Percentiles rank a stretch among this genome's conserved stretches.
These are phyloP conservation scores for Onychorhynchus coronatus DNA, from an alignment of 2,113 vertebrate genomes.

Conservation along the genomic window DNA sequence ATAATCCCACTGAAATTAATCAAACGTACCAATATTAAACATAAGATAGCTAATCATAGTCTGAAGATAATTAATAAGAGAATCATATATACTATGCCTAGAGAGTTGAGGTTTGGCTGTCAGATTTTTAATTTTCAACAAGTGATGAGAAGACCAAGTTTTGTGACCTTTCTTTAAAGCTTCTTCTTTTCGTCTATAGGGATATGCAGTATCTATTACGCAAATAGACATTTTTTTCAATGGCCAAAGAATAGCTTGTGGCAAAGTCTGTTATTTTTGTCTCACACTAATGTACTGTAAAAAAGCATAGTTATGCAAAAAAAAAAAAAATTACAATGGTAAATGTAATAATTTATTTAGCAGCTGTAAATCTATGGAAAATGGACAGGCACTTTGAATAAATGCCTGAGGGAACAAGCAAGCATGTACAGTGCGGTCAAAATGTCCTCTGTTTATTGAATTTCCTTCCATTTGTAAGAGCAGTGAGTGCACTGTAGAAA, in stretches of 20 bases:
- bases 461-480: neutral
- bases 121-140: neutral
- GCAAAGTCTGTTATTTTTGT: constrained; percentile 42
- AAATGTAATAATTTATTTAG: constrained; percentile 48
- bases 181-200: neutral
- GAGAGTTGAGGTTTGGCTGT: neutral
- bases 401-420: neutral
- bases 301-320: neutral
- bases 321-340: neutral
- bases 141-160: neutral
- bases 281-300: neutral
- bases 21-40: neutral
- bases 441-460: neutral
- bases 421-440: neutral
- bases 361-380: neutral
- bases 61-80: neutral
- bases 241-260: neutral
- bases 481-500: neutral
- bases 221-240: neutral
- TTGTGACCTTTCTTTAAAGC: neutral
- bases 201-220: neutral
- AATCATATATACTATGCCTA: neutral
- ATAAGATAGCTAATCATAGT: neutral
- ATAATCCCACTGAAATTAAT: neutral
- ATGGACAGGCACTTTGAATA: neutral